Conservation (phyloP, 2,797 vertebrate genomes). For the Adrianichthys oophorus region DNA sequence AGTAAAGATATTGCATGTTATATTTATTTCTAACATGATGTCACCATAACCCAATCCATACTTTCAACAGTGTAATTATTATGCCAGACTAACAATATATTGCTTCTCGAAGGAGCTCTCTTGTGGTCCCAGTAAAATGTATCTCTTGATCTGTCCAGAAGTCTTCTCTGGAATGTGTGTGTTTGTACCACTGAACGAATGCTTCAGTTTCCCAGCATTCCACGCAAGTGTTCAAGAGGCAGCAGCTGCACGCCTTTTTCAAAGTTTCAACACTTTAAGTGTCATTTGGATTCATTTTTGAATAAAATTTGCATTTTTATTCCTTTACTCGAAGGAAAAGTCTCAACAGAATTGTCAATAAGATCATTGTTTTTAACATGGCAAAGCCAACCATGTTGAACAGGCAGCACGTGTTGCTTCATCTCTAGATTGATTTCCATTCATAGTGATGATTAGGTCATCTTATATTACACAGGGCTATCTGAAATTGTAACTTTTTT, state of each 20-base stretch:
- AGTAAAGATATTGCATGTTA: too few relatives aligned
- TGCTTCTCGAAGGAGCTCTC: conserved; percentile 9
- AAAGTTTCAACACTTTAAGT: conserved; percentile 51
- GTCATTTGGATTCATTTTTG: conserved; percentile 20
- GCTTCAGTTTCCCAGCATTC: conserved; percentile 25
- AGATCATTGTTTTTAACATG: background rate
- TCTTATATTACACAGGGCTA: conserved; percentile 28
- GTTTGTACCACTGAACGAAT: conserved; percentile 24
- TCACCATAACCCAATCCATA: background rate
- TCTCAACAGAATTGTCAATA: conserved; percentile 15
- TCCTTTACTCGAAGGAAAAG: conserved; percentile 6
- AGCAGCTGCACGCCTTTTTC: conserved; percentile 48
- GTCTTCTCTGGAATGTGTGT: conserved; percentile 25
- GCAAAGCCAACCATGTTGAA: background rate
- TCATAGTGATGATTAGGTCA: conserved; percentile 26
- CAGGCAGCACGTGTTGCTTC: background rate
- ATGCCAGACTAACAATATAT: background rate
- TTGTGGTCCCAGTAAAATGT: conserved; percentile 3
- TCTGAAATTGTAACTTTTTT: conserved; percentile 48
- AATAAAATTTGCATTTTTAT: background rate
- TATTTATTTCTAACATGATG: too few relatives aligned
- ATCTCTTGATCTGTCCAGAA: conserved; percentile 33
- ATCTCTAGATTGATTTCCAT: conserved; percentile 1
- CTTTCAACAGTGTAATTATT: conserved; percentile 4
- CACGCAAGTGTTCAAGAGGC: conserved; percentile 53